Base-by-base conservation (phyloP, 2,888 invertebrate species). In the Coelinius sp. region DNA sequence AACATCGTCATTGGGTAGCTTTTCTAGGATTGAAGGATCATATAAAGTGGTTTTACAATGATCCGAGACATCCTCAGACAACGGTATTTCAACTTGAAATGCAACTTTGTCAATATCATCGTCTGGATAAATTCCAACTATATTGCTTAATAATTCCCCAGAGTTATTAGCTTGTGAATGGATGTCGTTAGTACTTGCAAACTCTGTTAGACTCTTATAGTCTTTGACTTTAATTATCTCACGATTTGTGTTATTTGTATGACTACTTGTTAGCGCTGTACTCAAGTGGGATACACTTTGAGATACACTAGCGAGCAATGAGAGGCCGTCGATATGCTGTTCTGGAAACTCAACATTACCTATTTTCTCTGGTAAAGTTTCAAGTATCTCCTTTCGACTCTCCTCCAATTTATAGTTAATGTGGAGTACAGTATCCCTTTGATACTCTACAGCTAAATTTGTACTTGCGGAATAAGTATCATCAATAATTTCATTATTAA, bases 231-330 rank as follows among this genome's bases (percentile, higher is more conserved):
- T 87, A 31, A 85, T 82, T 31, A 82, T 75, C 24, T 82, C 81
- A 4, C 69, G 64, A 31, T 70, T 17, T 78, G 78, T 24, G 64
- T 24, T 35, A 25, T 10, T 27, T 31, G 63, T 35, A 17, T 24
- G 8, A 12, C n/a, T 4, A 22, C 22, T 35, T 22, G 17, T 24
- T 12, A 59, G n/a, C 49, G 20, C 17, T 1, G 74, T 71, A 56
- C 68, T 83, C 24, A 82, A 75, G 31, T 80, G 79, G 0, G 83
- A 77, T 6, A 82, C 75, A 25, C 83, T 79, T 41, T 86, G 84
- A 0, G 86, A 86, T 2, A 88, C 85, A 65, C 81, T 83, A 2
- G 88, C 88, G 17, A 88, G 75, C 24, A 88, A 74, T 17, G 84
- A 82, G 2, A 88, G 75, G 7, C 86, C 87, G 20, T 87, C 87